phyloP scores from a whole-genome alignment of 2,797 vertebrate species.

The Psittacula derbiana region DNA sequence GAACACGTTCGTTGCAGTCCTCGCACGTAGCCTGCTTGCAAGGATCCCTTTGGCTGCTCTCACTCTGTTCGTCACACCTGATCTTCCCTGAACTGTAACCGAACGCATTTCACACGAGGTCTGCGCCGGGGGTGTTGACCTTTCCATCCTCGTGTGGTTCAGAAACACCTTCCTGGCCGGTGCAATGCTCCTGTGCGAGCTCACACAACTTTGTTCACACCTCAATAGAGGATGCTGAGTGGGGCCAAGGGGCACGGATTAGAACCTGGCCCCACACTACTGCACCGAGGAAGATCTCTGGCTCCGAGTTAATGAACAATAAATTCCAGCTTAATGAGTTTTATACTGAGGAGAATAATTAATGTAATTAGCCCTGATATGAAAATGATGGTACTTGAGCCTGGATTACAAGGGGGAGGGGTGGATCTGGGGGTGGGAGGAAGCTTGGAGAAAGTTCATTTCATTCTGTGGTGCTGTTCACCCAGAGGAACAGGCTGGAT shows the following conservation, averaged over 20 bases:
- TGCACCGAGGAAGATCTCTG: not conserved
- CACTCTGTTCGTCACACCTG: not conserved
- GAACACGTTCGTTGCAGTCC: not conserved
- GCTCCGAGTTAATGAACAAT: conserved; percentile 55
- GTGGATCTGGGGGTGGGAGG: not conserved
- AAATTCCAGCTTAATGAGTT: conserved; percentile 65
- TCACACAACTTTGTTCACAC: fast-evolving
- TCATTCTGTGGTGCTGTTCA: not conserved
- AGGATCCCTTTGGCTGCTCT: not conserved
- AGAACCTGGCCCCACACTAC: not conserved
- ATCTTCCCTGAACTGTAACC: not conserved
- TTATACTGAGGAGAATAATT: conserved; percentile 70
- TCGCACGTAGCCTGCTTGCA: fast-evolving
- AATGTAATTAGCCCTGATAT: conserved; percentile 68
- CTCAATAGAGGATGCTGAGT: not conserved
- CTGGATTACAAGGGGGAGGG: not conserved
- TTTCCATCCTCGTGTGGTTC: not conserved
- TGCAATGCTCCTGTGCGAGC: not conserved
- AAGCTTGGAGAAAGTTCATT: not conserved
- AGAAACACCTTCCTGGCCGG: not conserved
- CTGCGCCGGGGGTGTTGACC: not conserved
- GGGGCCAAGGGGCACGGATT: not conserved
- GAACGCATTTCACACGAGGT: not conserved
- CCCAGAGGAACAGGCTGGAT: conserved; percentile 28
- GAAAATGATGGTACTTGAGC: conserved; percentile 54